phyloP scores from a whole-genome alignment of 2,797 vertebrate species.

The Pogonophryne albipinna region DNA sequence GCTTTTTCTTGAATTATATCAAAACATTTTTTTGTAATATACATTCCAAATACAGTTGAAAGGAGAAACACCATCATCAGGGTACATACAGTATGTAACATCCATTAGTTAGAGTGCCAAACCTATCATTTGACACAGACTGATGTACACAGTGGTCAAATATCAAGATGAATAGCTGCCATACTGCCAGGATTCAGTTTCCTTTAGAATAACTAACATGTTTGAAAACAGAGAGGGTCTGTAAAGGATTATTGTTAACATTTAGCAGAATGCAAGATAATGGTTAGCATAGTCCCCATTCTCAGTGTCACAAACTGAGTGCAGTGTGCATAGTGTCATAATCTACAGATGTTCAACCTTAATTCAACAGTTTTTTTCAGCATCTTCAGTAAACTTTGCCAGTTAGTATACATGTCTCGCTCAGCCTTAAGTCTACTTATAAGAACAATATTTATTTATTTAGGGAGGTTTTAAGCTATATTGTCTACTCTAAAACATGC shows the following conservation, averaged over 20 bases:
- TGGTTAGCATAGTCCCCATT: constrained; percentile 1
- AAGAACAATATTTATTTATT: background rate
- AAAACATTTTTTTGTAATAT: background rate
- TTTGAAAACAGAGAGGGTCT: background rate
- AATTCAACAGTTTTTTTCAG: background rate
- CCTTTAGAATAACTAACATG: background rate
- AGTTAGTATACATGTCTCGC: background rate
- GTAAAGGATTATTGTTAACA: background rate
- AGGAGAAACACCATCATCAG: background rate
- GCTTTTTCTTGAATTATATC: background rate
- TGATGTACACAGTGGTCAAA: background rate
- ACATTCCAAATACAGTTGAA: constrained; percentile 24
- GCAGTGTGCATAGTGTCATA: background rate
- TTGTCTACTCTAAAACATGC: constrained; percentile 3
- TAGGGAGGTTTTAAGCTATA: background rate
- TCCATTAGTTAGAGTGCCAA: background rate
- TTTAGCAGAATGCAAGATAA: background rate
- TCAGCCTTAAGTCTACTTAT: background rate
- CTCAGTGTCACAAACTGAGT: background rate
- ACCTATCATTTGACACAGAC: constrained; percentile 4
- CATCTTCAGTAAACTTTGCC: background rate
- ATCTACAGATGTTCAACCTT: background rate
- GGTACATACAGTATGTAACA: constrained; percentile 1
- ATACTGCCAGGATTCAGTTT: background rate
- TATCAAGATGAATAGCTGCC: background rate